These are phyloP conservation scores for Lucinisca nassula DNA, from an alignment of 2,888 invertebrate species.

Conservation along the genomic window DNA sequence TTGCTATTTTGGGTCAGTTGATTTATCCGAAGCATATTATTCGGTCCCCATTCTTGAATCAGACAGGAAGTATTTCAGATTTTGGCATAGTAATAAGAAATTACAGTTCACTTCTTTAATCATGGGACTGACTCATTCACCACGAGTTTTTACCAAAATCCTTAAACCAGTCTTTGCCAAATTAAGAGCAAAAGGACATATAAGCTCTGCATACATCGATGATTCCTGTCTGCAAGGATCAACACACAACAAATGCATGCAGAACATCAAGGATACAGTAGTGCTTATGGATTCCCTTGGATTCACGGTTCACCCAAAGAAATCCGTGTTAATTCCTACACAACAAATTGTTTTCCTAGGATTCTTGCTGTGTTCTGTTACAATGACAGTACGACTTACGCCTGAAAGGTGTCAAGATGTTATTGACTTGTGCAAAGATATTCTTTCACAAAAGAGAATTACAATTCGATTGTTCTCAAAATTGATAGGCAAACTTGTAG, in stretches of 20 bases:
- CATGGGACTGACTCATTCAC: conserved; percentile 42
- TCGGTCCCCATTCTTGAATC: conserved; percentile 31
- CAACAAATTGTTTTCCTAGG: conserved; percentile 59
- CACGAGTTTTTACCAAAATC: conserved; percentile 50
- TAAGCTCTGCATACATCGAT: conserved; percentile 51
- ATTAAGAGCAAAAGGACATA: conserved; percentile 25
- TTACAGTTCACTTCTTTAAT: conserved; percentile 38
- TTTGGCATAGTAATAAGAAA: conserved; percentile 16
- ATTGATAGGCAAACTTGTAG: no score
- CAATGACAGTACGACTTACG: conserved; percentile 49
- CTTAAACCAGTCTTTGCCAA: conserved; percentile 48
- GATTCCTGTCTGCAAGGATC: conserved; percentile 49
- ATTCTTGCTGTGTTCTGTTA: conserved; percentile 59
- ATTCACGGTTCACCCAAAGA: conserved; percentile 59
- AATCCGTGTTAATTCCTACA: conserved; percentile 55
- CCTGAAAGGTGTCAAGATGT: neutral
- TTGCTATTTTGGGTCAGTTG: conserved; percentile 51
- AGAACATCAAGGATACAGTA: conserved; percentile 31
- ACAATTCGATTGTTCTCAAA: conserved; percentile 15
- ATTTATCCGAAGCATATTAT: conserved; percentile 54
- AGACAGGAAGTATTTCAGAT: conserved; percentile 58
- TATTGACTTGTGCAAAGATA: neutral
- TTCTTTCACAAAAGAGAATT: neutral
- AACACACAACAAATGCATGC: conserved; percentile 18
- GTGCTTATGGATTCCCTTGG: conserved; percentile 56